Conservation (phyloP, 2,888 invertebrate species). For the Phytoseiulus persimilis region DNA sequence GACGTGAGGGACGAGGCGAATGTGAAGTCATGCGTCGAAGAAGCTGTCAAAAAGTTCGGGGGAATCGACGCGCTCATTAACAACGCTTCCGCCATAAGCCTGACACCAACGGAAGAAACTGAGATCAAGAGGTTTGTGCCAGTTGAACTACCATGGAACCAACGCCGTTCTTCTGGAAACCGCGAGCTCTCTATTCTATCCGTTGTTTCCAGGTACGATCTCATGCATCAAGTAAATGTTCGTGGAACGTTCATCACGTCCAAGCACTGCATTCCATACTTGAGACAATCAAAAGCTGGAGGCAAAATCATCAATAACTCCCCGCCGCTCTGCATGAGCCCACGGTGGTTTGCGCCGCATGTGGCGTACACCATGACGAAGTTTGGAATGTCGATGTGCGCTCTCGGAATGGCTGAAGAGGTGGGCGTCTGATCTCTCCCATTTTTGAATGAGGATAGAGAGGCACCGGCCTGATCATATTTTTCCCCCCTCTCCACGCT, state of each 20-base stretch:
- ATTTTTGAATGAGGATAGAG: not conserved
- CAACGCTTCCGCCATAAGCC: conserved; percentile 84
- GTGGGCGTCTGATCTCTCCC: too few species aligned
- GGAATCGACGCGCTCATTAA: conserved; percentile 90
- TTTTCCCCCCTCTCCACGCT: not conserved
- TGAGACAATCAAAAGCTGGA: conserved; percentile 71
- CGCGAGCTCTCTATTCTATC: too few species aligned
- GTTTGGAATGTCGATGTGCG: conserved; percentile 98
- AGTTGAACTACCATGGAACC: too few species aligned
- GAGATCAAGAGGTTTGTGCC: conserved; percentile 12
- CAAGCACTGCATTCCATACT: conserved; percentile 74
- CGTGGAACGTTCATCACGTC: conserved; percentile 93
- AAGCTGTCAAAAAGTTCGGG: conserved; percentile 74
- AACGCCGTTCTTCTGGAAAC: too few species aligned
- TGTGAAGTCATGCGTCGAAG: conserved; percentile 63
- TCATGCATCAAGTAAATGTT: conserved; percentile 89
- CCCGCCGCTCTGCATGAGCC: conserved; percentile 80
- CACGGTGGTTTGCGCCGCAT: conserved; percentile 81
- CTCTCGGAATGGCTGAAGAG: conserved; percentile 90
- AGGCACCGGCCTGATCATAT: not conserved
- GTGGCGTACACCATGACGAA: conserved; percentile 99
- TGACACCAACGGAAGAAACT: conserved; percentile 45
- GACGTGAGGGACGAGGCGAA: conserved; percentile 76
- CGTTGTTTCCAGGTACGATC: conserved; percentile 62
- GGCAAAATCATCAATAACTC: conserved; percentile 91